Conservation (phyloP, 2,113 vertebrate species). For the Vireo altiloquus region DNA sequence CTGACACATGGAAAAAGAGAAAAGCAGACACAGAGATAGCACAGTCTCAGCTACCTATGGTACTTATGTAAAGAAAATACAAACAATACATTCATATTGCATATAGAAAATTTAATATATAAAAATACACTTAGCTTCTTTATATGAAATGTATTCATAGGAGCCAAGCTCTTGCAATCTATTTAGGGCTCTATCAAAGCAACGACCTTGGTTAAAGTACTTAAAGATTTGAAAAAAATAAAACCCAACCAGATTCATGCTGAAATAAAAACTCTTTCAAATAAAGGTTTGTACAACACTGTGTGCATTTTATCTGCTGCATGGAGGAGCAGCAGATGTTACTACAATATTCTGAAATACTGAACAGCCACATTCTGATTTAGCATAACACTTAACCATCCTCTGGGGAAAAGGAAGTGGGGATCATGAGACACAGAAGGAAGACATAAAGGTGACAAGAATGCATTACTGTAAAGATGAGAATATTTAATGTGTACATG, state of each 20-base stretch:
- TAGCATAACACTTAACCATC: background rate
- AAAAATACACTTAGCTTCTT: background rate
- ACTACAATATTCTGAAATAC: background rate
- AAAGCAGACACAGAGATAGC: background rate
- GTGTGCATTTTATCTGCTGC: background rate
- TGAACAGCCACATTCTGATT: background rate
- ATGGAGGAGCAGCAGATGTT: background rate
- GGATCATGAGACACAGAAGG: background rate
- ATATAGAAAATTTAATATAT: background rate
- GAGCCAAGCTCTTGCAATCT: background rate
- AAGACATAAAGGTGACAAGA: slow-evolving; percentile 6
- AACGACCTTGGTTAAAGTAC: background rate
- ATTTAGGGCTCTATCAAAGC: background rate
- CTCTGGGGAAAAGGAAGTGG: background rate
- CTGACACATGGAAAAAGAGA: background rate
- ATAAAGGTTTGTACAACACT: background rate
- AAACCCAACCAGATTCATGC: background rate
- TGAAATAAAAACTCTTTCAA: background rate
- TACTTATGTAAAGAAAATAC: background rate
- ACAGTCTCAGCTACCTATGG: background rate
- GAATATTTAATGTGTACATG: background rate
- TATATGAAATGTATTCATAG: background rate
- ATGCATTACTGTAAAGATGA: background rate
- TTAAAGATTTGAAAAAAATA: background rate
- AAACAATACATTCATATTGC: background rate